Evolutionary conservation across 2,888 invertebrate species (phyloP).

Genomic region (Synergus laeviventris): DNA sequence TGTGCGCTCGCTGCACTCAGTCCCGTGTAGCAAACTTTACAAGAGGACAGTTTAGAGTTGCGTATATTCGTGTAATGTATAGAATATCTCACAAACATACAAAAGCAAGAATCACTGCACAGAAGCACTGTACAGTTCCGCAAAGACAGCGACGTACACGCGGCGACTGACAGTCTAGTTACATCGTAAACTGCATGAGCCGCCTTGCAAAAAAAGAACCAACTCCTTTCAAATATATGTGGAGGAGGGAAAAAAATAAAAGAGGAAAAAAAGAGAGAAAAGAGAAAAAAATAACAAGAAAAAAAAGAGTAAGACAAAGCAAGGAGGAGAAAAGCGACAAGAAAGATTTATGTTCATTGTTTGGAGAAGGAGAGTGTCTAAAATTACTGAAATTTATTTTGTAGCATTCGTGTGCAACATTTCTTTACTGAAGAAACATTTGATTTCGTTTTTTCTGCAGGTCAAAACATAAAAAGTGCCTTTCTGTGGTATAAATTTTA

Average conservation of each 20-base stretch:
- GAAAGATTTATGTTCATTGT: slow-evolving; percentile 38
- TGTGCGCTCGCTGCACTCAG: slow-evolving; percentile 47
- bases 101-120: slow-evolving; percentile 17
- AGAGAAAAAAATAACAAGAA: slow-evolving; percentile 36
- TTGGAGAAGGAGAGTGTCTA: slow-evolving; percentile 33
- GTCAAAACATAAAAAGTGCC: not conserved
- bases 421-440: slow-evolving; percentile 2
- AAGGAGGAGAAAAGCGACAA: slow-evolving; percentile 28
- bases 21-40: slow-evolving; percentile 31
- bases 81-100: not conserved
- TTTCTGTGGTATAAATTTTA: not conserved
- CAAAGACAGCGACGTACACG: slow-evolving; percentile 24
- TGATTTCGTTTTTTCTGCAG: not conserved
- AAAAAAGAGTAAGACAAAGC: slow-evolving; percentile 21
- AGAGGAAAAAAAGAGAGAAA: slow-evolving; percentile 16
- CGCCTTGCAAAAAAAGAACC: slow-evolving; percentile 33
- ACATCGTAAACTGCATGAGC: slow-evolving; percentile 37
- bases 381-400: slow-evolving; percentile 36
- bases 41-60: slow-evolving; percentile 24
- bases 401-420: not conserved
- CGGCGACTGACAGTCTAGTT: slow-evolving; percentile 39
- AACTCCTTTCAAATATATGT: slow-evolving; percentile 36
- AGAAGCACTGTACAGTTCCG: slow-evolving; percentile 32
- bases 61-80: slow-evolving; percentile 3
- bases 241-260: slow-evolving; percentile 38